Evolutionary conservation across 1,140 invertebrate genomes (phyloP).

Genomic region (Drosophila funebris): DNA sequence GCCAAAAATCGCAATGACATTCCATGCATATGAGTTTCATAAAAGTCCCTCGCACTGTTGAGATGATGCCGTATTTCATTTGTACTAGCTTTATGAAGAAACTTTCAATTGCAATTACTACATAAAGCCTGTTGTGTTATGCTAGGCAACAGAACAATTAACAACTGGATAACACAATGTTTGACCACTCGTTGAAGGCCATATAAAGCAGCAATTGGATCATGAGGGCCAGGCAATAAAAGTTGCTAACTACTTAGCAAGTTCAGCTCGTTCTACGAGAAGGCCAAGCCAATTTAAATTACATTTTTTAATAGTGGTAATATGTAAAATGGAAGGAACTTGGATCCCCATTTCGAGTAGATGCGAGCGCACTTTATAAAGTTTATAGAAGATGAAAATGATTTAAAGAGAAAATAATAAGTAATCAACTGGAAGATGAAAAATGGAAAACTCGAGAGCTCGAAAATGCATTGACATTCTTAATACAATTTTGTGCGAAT

Average conservation of each 20-base stretch:
- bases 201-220: slow-evolving; percentile 30
- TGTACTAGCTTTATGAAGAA: slow-evolving; percentile 37
- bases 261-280: slow-evolving; percentile 40
- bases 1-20: slow-evolving; percentile 1
- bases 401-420: slow-evolving; percentile 5
- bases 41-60: neutral
- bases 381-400: too few species aligned
- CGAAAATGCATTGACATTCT: slow-evolving; percentile 15
- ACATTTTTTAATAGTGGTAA: too few species aligned
- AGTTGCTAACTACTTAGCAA: slow-evolving; percentile 61
- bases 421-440: slow-evolving; percentile 2
- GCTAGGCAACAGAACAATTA: slow-evolving; percentile 26
- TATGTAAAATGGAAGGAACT: too few species aligned
- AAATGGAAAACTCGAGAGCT: slow-evolving; percentile 1
- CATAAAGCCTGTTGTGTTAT: slow-evolving; percentile 13
- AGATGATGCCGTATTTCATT: neutral
- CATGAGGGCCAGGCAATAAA: slow-evolving; percentile 60
- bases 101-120: slow-evolving; percentile 55
- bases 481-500: slow-evolving; percentile 7
- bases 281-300: slow-evolving; percentile 30
- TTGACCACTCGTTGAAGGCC: slow-evolving; percentile 46
- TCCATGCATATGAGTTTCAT: neutral
- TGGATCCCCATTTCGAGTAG: too few species aligned
- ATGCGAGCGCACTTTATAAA: too few species aligned
- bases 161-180: slow-evolving; percentile 34